Conservation (phyloP, 2,888 invertebrate genomes). For the Anticlea derivata region DNA sequence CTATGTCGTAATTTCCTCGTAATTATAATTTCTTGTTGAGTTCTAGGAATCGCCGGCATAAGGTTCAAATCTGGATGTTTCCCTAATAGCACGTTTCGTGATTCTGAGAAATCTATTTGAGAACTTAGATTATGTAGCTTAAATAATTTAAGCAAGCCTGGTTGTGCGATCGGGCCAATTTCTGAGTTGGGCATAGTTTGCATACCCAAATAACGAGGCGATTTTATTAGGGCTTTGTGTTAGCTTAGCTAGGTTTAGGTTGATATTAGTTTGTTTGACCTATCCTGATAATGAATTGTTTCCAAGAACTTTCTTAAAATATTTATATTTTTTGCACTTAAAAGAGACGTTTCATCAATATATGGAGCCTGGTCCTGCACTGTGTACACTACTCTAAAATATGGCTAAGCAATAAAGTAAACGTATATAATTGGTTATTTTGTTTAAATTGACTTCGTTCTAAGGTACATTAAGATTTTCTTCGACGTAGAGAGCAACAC, state of each 20-base stretch:
- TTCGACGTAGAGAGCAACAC: too few species aligned
- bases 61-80: slow-evolving; percentile 8
- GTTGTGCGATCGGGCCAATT: slow-evolving; percentile 4
- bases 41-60: neutral
- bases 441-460: too few species aligned
- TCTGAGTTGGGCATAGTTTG: neutral
- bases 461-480: too few species aligned
- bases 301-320: too few species aligned
- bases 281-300: too few species aligned
- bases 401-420: too few species aligned
- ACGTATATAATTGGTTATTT: too few species aligned
- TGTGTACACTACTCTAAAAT: too few species aligned
- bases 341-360: too few species aligned
- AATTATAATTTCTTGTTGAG: neutral
- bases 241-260: neutral
- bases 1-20: neutral
- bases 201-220: neutral
- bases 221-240: slow-evolving; percentile 1
- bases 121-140: neutral
- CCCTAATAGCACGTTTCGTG: neutral
- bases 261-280: neutral
- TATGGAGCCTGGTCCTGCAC: too few species aligned
- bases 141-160: neutral
- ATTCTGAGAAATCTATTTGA: slow-evolving; percentile 3
- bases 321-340: too few species aligned